Percentiles rank a stretch among this genome's conserved stretches.
These are phyloP conservation scores for Epinotia nisella DNA, from an alignment of 2,888 invertebrate genomes.

Conservation along the genomic window DNA sequence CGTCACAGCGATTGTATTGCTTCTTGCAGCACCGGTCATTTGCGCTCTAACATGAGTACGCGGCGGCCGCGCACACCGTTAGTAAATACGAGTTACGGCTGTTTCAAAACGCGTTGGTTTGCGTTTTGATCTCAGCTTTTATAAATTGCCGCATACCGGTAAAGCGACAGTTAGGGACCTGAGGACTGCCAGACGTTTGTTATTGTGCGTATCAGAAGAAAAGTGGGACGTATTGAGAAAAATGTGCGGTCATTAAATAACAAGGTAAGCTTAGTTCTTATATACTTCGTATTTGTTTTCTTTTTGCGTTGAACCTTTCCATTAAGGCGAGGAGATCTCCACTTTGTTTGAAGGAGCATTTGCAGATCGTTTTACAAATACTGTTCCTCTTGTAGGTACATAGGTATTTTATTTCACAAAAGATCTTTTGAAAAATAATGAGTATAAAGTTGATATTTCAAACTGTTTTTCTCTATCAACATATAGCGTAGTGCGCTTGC, in stretches of 20 bases:
- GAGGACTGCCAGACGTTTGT: constrained; percentile 29
- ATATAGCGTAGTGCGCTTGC: background rate
- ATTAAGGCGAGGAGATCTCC: constrained; percentile 38
- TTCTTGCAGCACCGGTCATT: constrained; percentile 66
- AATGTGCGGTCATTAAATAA: constrained; percentile 76
- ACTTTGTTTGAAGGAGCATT: constrained; percentile 34
- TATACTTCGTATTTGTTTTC: constrained; percentile 61
- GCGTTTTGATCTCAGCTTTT: constrained; percentile 58
- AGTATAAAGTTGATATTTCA: background rate
- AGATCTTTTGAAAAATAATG: background rate
- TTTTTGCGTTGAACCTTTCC: constrained; percentile 46
- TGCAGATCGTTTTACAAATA: constrained; percentile 32
- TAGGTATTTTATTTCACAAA: background rate
- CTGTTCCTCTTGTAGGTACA: background rate
- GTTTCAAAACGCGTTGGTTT: constrained; percentile 53
- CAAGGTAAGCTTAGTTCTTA: constrained; percentile 69
- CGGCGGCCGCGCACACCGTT: constrained; percentile 63
- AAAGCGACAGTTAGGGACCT: constrained; percentile 57
- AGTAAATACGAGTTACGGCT: constrained; percentile 28
- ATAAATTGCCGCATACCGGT: constrained; percentile 53
- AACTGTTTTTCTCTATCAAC: background rate
- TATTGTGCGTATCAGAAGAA: constrained; percentile 25
- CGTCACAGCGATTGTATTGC: constrained; percentile 72
- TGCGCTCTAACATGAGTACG: constrained; percentile 72
- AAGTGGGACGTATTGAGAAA: constrained; percentile 55